Percentiles rank a stretch among this genome's conserved stretches.
These are phyloP conservation scores for Drosophila bipectinata DNA, from an alignment of 1,140 invertebrate species.

Conservation along the genomic window DNA sequence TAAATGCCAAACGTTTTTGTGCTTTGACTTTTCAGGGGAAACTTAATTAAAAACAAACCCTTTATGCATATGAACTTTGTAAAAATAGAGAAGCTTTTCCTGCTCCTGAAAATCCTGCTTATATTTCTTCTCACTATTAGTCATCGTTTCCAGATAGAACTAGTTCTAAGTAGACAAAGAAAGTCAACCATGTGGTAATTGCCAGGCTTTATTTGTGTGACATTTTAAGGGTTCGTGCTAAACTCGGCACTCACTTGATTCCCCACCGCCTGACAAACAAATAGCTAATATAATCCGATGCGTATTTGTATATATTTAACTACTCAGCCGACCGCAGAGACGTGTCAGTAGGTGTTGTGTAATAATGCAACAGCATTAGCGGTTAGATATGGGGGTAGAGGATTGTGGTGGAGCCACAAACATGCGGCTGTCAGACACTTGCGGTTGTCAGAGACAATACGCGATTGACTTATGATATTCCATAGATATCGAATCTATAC, in stretches of 20 bases:
- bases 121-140: too few species aligned
- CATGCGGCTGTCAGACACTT: slow-evolving; percentile 48
- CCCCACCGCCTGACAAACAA: slow-evolving; percentile 12
- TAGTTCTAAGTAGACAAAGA: neutral
- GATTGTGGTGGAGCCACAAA: slow-evolving; percentile 41
- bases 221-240: slow-evolving; percentile 1
- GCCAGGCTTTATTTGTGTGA: slow-evolving; percentile 1
- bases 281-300: slow-evolving; percentile 22
- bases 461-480: slow-evolving; percentile 53
- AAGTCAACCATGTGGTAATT: neutral
- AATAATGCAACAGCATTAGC: slow-evolving; percentile 41
- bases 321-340: slow-evolving; percentile 60
- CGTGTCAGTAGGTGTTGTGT: slow-evolving; percentile 54
- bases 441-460: slow-evolving; percentile 48
- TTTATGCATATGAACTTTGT: too few species aligned
- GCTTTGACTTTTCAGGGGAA: neutral
- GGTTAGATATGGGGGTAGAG: neutral
- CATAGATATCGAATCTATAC: neutral
- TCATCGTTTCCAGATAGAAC: neutral
- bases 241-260: slow-evolving; percentile 5
- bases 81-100: too few species aligned
- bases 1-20: slow-evolving; percentile 42
- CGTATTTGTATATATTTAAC: slow-evolving; percentile 36
- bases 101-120: too few species aligned
- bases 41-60: neutral